Base-by-base conservation (phyloP, 2,113 vertebrate species). In the Cheilinus undulatus region DNA sequence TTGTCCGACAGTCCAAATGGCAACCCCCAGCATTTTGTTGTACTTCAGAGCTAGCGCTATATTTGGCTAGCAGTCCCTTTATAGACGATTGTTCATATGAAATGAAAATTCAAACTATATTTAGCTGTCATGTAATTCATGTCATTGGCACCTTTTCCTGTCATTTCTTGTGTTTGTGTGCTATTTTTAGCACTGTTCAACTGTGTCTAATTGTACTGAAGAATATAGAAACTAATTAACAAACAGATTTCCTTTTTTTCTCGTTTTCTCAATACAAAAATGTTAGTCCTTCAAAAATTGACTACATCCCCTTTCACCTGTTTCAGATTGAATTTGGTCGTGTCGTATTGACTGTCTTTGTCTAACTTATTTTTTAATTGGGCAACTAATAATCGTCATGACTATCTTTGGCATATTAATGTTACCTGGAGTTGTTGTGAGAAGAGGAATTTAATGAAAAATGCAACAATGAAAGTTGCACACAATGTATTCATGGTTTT, bases 331-430 rank as follows among this genome's bases (percentile, higher is more conserved):
- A 83, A 81, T 80, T 69, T 46, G 68, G 57, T 63, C 7, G 12
- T 36, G 56, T 83, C 42, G n/a, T 73, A 76, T 68, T 72, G 26
- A 68, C 54, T 69, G 63, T 76, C 20, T 71, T 73, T 63, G 78
- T 74, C 45, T 86, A 87, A 87, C 76, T 86, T 89, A 92, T 93
- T 91, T 84, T 69, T 24, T 64, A 82, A 88, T 92, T 86, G 85
- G 86, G 77, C 66, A 66, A 72, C 83, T 78, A 49, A 77, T 49
- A 86, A 82, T 82, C n/a, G 12, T 63, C 70, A 51, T 66, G 5
- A 56, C 26, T 28, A 57, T 68, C 53, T 81, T 62, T 70, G 72
- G 58, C 63, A 74, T 82, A 58, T 73, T 80, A 50, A 67, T 62
- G 46, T 65, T 46, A 74, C 46, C 26, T 76, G 68, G 52, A 86